Conservation (phyloP, 2,797 vertebrate genomes). For the Paratrypauchen microcephalus region DNA sequence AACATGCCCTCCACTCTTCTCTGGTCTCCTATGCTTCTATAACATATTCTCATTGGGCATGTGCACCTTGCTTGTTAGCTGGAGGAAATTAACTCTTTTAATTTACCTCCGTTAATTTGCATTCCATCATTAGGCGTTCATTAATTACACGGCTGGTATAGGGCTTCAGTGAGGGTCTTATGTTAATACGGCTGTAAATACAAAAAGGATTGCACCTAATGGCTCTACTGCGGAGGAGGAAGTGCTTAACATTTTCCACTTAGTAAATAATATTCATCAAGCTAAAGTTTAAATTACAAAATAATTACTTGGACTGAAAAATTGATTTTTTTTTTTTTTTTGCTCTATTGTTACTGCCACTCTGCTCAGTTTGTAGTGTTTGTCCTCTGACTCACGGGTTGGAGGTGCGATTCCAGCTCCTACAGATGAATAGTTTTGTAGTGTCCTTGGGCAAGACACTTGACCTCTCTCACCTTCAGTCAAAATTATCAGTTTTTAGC, state of each 20-base stretch:
- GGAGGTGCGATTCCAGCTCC: too few species aligned
- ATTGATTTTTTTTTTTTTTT: background rate
- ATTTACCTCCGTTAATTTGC: constrained; percentile 52
- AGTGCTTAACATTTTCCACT: constrained; percentile 8
- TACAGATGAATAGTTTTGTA: too few species aligned
- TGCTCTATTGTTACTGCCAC: too few species aligned
- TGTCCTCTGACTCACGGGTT: too few species aligned
- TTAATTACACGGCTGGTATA: constrained; percentile 59
- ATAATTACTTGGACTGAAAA: background rate
- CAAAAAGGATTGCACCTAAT: constrained; percentile 34
- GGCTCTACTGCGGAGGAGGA: constrained; percentile 15
- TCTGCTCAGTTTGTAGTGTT: too few species aligned
- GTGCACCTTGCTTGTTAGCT: constrained; percentile 25
- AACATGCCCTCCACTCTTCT: constrained; percentile 7
- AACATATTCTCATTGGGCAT: too few species aligned
- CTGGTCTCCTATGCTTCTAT: constrained; percentile 22
- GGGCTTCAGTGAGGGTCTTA: constrained; percentile 44
- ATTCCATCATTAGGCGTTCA: constrained; percentile 37
- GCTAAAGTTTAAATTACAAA: background rate
- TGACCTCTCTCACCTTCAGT: too few species aligned
- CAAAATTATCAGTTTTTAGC: too few species aligned
- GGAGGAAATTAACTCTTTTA: constrained; percentile 53
- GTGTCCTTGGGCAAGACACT: too few species aligned
- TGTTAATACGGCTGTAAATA: constrained; percentile 32
- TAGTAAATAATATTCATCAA: background rate